A percentile compares a stretch with the other conserved stretches of the same genome.
Conservation (phyloP, 2,888 invertebrate species). For the Drosophila cracens region DNA sequence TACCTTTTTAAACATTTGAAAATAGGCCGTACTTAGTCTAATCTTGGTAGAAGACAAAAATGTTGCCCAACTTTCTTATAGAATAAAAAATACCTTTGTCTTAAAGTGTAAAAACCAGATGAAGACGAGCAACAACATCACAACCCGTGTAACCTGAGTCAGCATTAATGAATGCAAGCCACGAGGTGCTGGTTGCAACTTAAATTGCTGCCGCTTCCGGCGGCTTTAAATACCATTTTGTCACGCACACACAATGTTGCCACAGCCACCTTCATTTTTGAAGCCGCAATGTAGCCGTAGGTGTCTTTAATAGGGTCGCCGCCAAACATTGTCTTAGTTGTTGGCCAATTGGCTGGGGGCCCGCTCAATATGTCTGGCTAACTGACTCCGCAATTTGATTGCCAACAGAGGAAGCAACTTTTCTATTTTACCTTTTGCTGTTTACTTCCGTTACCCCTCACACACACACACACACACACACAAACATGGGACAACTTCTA, state of each 20-base stretch:
- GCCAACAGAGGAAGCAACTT: conserved; percentile 74
- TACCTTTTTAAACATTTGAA: not conserved
- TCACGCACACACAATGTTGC: conserved; percentile 83
- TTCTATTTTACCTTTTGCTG: conserved; percentile 62
- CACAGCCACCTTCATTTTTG: conserved; percentile 44
- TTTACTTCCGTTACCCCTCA: conserved; percentile 63
- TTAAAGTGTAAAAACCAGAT: not conserved
- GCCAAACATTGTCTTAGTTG: conserved; percentile 70
- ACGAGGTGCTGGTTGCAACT: conserved; percentile 76
- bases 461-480: not conserved
- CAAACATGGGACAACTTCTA: conserved; percentile 52
- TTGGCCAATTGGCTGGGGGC: conserved; percentile 46
- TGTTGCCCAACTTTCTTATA: not conserved
- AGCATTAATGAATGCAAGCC: conserved; percentile 61
- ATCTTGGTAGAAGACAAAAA: not conserved
- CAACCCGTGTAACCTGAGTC: conserved; percentile 43
- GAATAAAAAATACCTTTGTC: not conserved
- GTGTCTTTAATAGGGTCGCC: conserved; percentile 63
- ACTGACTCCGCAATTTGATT: conserved; percentile 81
- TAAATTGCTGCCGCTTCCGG: conserved; percentile 85
- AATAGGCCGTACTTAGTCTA: not conserved
- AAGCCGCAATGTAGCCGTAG: conserved; percentile 24
- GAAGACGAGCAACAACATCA: not conserved
- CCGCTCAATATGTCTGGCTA: conserved; percentile 79
- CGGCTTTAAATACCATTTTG: conserved; percentile 83